Base-by-base conservation (phyloP, 2,888 invertebrate genomes). In the Theretra japonica region DNA sequence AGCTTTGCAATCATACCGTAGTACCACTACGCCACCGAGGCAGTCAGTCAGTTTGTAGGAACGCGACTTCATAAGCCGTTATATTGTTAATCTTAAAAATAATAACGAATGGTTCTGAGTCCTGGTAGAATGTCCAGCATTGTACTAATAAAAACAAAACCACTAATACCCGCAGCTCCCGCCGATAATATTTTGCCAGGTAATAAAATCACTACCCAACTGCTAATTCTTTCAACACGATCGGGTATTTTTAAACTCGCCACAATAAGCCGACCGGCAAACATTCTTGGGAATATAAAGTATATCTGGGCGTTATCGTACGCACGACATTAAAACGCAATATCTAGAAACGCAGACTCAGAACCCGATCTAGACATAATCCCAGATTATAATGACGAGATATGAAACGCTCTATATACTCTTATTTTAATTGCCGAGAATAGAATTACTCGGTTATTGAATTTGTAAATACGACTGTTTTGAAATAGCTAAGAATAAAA, bases 381-480 rank as follows among this genome's bases (percentile, higher is more conserved):
- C 73, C 72, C 21, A 69, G 74, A 75, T 74, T 75, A 75, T 72
- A 75, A 70, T 73, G 73, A 75, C 73, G 73, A 73, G 72, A 72
- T 75, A 73, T 68, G 59, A 69, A 71, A 28, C 58, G 57, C 68
- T 56, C 56, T 21, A 82, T 83, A 83, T 83, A 82, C 81, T 82
- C 80, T 79, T 75, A 75, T 77, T 78, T 82, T 84, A 83, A 85
- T 84, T 82, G 82, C 75, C 77, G 75, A 53, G 53, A 69, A 53
- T 69, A 30, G 28, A 50, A 68, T 30, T 68, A 68, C n/a, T 53
- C n/a, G 53, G 11, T 68, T 58, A 58, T 58, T 30, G 41, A 41
- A 41, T 62, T 30, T 48, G 48, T 65, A 48, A 48, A 23, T 41
- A 23, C 5, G 17, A 28, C 7, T 3, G 25, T 60, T n/a, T 33